Evolutionary conservation across 2,113 vertebrate species (phyloP).

Genomic region (rat (Rattus norvegicus)): GRCr8 NC_086024.1:106716001-106716500

Average conservation of each 20-base stretch:
- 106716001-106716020: not conserved
- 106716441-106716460: too few species aligned
- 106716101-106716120: not conserved
- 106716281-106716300: not conserved
- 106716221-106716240: not conserved
- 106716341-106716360: not conserved
- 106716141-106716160: not conserved
- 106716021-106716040: not conserved
- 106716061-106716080: not conserved
- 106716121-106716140: conserved; percentile 17
- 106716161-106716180: not conserved
- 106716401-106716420: not conserved
- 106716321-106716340: not conserved
- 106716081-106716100: not conserved
- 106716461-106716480: not conserved
- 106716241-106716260: not conserved
- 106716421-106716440: not conserved
- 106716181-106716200: not conserved
- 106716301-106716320: not conserved
- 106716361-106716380: not conserved
- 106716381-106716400: not conserved
- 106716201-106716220: not conserved
- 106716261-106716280: not conserved
- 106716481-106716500: not conserved
- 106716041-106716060: not conserved